Percentiles rank a stretch among this genome's conserved stretches.
Conservation (phyloP, 2,113 vertebrate genomes). For the Mastomys coucha region DNA sequence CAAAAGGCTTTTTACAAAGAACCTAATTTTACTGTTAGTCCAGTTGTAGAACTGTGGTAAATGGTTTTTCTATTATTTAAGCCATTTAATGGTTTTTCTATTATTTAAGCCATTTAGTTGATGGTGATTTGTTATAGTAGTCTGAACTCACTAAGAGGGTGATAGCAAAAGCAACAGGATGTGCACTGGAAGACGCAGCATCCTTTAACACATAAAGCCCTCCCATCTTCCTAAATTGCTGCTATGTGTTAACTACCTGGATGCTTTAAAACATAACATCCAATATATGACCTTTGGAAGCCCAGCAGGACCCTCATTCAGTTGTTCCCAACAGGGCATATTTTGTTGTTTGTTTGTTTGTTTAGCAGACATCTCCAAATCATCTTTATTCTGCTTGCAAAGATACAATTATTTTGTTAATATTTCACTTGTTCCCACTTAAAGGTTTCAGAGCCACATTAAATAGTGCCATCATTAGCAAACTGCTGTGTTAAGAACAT, state of each 20-base stretch:
- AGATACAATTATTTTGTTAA: conserved; percentile 73
- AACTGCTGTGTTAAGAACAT: conserved; percentile 79
- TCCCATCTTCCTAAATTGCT: background rate
- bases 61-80: background rate
- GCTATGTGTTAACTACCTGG: background rate
- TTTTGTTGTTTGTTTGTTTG: no score
- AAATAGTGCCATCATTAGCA: conserved; percentile 79
- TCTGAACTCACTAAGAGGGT: background rate
- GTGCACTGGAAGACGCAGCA: background rate
- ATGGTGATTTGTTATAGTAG: background rate
- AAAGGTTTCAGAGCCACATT: conserved; percentile 77
- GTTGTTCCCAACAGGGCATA: background rate
- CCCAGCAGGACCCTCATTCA: background rate
- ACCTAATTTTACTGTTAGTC: background rate
- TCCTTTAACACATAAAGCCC: background rate
- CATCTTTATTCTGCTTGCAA: conserved; percentile 86
- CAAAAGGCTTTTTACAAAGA: background rate
- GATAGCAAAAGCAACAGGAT: background rate
- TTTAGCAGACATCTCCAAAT: conserved; percentile 69
- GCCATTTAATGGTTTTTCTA: no score
- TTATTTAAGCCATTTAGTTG: no score
- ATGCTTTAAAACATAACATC: background rate
- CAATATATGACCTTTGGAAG: background rate
- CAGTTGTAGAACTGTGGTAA: background rate
- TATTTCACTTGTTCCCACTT: conserved; percentile 81